Conservation (phyloP, 2,113 vertebrate genomes). For the Nibea coibor region DNA sequence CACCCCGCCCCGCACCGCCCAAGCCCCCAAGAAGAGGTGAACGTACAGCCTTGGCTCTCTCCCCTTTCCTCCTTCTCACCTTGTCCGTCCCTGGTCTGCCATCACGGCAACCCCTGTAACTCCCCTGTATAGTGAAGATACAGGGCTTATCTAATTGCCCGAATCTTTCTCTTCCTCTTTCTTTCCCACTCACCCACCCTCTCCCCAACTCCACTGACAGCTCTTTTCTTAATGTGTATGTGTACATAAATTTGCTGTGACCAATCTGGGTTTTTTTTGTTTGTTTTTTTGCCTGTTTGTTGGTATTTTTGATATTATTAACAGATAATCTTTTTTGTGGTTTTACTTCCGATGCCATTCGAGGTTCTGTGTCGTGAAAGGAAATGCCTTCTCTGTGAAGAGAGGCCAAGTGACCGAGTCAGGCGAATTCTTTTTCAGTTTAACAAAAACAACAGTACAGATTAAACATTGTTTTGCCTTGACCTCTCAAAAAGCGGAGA, state of each 20-base stretch:
- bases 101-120: slow-evolving; percentile 66
- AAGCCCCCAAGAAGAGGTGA: slow-evolving; percentile 83
- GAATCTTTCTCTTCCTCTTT: slow-evolving; percentile 36
- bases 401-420: slow-evolving; percentile 43
- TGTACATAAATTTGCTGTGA: slow-evolving; percentile 87
- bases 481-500: slow-evolving; percentile 51
- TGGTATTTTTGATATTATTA: slow-evolving; percentile 83
- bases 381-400: slow-evolving; percentile 42
- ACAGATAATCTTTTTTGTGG: slow-evolving; percentile 65
- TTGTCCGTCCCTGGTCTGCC: slow-evolving; percentile 53
- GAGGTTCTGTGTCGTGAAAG: slow-evolving; percentile 61
- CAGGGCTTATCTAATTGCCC: slow-evolving; percentile 72
- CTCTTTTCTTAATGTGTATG: slow-evolving; percentile 84
- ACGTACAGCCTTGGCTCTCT: slow-evolving; percentile 44
- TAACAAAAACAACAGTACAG: slow-evolving; percentile 33
- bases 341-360: slow-evolving; percentile 67
- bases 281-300: slow-evolving; percentile 74
- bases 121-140: slow-evolving; percentile 66
- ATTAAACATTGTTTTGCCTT: slow-evolving; percentile 65
- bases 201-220: slow-evolving; percentile 66
- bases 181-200: slow-evolving; percentile 29
- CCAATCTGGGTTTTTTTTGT: slow-evolving; percentile 63
- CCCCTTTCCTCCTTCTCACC: background rate
- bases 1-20: slow-evolving; percentile 80
- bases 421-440: slow-evolving; percentile 52